Base-by-base conservation (phyloP, 2,113 vertebrate species). In the Pterocles burchelli region DNA sequence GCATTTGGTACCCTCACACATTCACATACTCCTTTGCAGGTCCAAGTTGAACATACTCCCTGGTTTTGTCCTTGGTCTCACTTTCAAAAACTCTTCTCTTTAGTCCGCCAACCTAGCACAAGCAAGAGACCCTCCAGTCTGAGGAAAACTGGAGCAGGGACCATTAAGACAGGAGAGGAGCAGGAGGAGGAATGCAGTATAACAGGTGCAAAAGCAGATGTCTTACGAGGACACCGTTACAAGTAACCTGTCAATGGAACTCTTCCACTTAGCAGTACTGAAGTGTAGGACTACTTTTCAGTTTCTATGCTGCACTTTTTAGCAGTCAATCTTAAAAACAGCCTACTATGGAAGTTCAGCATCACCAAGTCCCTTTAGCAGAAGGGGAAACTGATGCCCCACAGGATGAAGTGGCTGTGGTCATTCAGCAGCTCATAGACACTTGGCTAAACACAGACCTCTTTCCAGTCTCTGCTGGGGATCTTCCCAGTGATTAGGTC, bases 31-130 rank as follows among this genome's bases (percentile, higher is more conserved):
- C 41, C 66, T 81, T 81, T 31, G 72, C 36, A 33, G 49, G 11
- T 88, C 68, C 0, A 1, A 77, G 54, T 28, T 75, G 65, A 96
- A 88, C 46, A 51, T 24, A 22, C 14, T 93, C 63, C 36, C 79
- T 71, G 61, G 72, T 90, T 93, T 78, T 89, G 78, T 83, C 91
- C 89, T 91, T 90, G 79, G 55, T 88, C 72, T 80, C 83, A 34
- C 88, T 92, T 94, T 68, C 52, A 48, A 72, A 84, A 93, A 80
- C 67, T 71, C 91, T 94, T 54, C 58, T 83, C 91, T 94, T 90
- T 41, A 83, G 48, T 45, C 93, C 1, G 0, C 57, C 76, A 49
- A 54, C 80, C 38, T 34, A 96, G 79, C 85, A 92, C 55, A 84
- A 67, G 85, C 84, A 90, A 82, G 51, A 95, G 43, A 90, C 31